These are phyloP conservation scores for Podarcis raffonei DNA, from an alignment of 2,113 vertebrate species.

Conservation along the genomic window DNA sequence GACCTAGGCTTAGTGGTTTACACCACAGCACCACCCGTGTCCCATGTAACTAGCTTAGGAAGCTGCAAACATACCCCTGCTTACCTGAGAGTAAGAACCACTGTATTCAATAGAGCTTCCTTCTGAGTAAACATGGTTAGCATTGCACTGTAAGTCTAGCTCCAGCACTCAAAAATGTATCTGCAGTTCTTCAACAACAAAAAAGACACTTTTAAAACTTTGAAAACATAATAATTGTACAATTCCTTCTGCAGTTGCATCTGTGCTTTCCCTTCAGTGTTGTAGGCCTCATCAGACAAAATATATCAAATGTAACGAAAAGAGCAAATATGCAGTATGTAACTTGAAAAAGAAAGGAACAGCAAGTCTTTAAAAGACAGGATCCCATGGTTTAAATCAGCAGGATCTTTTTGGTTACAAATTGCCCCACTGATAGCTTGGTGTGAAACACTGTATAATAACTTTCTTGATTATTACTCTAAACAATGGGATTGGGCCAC, in stretches of 20 bases:
- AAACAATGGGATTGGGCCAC: slow-evolving; percentile 11
- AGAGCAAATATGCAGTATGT: slow-evolving; percentile 25
- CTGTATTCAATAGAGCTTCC: no score
- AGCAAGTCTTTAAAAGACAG: slow-evolving; percentile 2
- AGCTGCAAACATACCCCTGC: no score
- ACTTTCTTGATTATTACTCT: not conserved
- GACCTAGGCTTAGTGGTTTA: no score
- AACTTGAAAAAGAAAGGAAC: slow-evolving; percentile 6
- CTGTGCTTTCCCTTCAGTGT: not conserved
- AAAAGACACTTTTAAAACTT: not conserved
- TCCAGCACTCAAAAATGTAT: not conserved
- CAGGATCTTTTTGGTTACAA: slow-evolving; percentile 9
- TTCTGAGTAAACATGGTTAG: no score
- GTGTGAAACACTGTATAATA: slow-evolving; percentile 11
- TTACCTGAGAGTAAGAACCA: no score
- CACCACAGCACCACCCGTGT: no score
- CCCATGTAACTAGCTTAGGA: no score
- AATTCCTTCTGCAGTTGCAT: not conserved
- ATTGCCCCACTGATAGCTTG: not conserved
- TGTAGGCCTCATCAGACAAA: not conserved
- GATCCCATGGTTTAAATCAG: slow-evolving; percentile 34
- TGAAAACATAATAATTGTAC: not conserved
- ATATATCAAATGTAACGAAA: slow-evolving; percentile 22
- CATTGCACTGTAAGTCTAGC: no score
- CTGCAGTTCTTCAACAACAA: not conserved